Base-by-base conservation (phyloP, 2,113 vertebrate genomes). In the Calidris pygmaea region DNA sequence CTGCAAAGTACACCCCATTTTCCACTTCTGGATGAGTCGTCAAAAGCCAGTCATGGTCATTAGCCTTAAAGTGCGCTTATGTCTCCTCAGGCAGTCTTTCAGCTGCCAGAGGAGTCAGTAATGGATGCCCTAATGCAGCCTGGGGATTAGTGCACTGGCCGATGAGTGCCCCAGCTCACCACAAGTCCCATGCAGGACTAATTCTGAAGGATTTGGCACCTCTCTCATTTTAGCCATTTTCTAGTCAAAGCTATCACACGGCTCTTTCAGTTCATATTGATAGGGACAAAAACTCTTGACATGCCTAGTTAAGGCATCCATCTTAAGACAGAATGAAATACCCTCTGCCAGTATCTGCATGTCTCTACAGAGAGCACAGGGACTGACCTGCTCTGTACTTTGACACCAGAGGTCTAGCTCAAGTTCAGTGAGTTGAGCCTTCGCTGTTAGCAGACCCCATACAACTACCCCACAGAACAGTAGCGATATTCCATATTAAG, bases 1-100 rank as follows among this genome's bases (percentile, higher is more conserved):
- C 66, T 76, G 35, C 90, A 79, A 86, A 90, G 50, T 37, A 66
- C 52, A 86, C 47, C 32, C 32, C 68, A 66, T 78, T 90, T 96
- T 88, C 72, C 73, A 85, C n/a, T 91, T 92, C 47, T 63, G 67
- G 80, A 77, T 63, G 73, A 84, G 34, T 8, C 26, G 13, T 78
- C 47, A 78, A 90, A 90, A 67, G 73, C 60, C 56, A 81, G 52
- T 43, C 52, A 65, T 22, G 26, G 80, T 52, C 52, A 81, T 81
- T 78, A 93, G 55, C 50, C 15, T 74, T 35, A 7, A 14, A 92
- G 73, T 27, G 60, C 6, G 13, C 52, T 93, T 77, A 59, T 0
- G 0, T 19, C 23, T 81, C 73, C 56, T 77, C 83, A 63, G 79
- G n/a, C 79, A 86, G 52, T 47, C 81, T 90, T 92, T 87, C 73